A percentile compares a stretch with the other conserved stretches of the same genome.
Evolutionary conservation across 1,140 invertebrate species (phyloP).

Genomic region (Pararge aegeria): DNA sequence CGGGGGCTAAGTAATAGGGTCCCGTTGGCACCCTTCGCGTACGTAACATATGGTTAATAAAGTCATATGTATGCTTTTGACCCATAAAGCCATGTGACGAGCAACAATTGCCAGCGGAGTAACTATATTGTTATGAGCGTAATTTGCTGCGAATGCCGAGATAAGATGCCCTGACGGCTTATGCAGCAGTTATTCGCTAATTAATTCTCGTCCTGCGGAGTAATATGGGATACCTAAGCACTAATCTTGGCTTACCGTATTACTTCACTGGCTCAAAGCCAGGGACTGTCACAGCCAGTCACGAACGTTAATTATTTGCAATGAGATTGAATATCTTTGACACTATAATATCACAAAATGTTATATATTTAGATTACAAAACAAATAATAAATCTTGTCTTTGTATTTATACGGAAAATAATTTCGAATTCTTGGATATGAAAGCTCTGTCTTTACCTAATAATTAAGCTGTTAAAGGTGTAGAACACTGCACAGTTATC

Average conservation of each 20-base stretch:
- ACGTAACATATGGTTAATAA: too few relatives aligned
- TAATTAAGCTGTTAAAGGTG: too few relatives aligned
- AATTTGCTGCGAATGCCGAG: constrained; percentile 23
- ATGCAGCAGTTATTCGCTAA: constrained; percentile 33
- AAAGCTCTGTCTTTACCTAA: too few relatives aligned
- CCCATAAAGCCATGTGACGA: neutral
- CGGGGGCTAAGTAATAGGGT: too few relatives aligned
- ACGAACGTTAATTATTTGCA: constrained; percentile 17
- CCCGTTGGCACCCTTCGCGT: too few relatives aligned
- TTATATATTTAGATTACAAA: neutral
- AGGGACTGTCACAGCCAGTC: constrained; percentile 20
- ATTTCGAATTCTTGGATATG: too few relatives aligned
- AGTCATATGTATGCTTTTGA: neutral
- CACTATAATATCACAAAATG: neutral
- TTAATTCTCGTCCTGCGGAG: constrained; percentile 26
- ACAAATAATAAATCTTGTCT: neutral
- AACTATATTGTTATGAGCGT: constrained; percentile 19
- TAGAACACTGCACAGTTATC: too few relatives aligned
- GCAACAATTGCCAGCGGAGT: constrained; percentile 5
- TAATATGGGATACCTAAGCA: constrained; percentile 35
- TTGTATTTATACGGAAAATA: too few relatives aligned
- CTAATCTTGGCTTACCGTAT: constrained; percentile 30
- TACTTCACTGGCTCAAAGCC: constrained; percentile 24
- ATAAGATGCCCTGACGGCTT: constrained; percentile 27
- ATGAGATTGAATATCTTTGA: constrained; percentile 7